These are phyloP conservation scores for Mionectes olivaceus DNA, from an alignment of 2,797 vertebrate species.

Conservation along the genomic window DNA sequence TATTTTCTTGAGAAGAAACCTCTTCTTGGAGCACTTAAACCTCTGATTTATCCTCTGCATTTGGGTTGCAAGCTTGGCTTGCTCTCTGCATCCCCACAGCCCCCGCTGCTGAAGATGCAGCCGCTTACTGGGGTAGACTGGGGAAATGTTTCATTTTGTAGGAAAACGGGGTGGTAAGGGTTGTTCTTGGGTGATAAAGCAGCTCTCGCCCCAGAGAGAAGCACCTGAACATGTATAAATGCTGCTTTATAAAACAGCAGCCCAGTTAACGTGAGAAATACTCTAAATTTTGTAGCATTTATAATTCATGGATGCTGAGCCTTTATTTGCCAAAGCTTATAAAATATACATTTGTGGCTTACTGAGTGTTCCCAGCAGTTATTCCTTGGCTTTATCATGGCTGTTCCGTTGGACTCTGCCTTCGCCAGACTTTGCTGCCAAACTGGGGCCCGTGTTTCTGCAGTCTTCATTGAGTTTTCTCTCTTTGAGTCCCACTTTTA, in stretches of 20 bases:
- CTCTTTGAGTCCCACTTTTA: fast-evolving
- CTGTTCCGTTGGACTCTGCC: not conserved
- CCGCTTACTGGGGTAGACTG: not conserved
- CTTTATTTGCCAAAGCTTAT: not conserved
- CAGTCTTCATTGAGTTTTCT: not conserved
- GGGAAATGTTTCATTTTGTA: not conserved
- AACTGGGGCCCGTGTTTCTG: not conserved
- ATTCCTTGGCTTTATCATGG: not conserved
- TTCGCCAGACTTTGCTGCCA: not conserved
- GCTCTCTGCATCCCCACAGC: not conserved
- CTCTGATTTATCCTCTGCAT: not conserved
- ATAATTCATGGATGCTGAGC: not conserved
- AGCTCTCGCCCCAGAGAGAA: not conserved
- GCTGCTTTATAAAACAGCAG: not conserved
- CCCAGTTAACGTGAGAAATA: not conserved
- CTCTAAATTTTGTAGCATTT: not conserved
- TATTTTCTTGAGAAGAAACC: not conserved
- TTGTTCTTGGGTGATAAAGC: not conserved
- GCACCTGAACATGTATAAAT: not conserved
- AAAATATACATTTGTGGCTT: not conserved
- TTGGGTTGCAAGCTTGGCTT: not conserved
- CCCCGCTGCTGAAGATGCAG: not conserved
- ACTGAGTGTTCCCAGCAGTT: not conserved
- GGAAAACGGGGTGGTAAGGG: not conserved
- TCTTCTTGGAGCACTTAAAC: not conserved